Conservation (phyloP, 2,113 vertebrate genomes). For the Cyrtonyx montezumae region DNA sequence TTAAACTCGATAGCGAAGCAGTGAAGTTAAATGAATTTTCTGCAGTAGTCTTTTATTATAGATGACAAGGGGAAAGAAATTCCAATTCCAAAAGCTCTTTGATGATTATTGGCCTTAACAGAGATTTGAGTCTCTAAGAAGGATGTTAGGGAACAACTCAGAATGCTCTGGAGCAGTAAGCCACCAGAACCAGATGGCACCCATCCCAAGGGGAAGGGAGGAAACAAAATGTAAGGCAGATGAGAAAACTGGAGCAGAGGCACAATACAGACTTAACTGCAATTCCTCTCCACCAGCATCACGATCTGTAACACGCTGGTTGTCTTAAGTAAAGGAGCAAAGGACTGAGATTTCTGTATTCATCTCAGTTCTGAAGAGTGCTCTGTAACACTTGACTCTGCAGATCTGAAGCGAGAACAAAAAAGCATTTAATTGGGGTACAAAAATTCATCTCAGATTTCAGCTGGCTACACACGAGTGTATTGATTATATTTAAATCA, state of each 20-base stretch:
- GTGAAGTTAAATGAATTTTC: conserved; percentile 15
- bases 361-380: not conserved
- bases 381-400: not conserved
- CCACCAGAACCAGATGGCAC: not conserved
- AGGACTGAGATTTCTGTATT: not conserved
- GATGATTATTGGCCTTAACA: not conserved
- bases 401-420: not conserved
- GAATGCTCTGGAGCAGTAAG: not conserved
- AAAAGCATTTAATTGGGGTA: not conserved
- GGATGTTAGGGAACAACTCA: not conserved
- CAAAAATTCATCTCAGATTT: not conserved
- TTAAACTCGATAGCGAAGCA: not conserved
- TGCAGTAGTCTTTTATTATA: not conserved
- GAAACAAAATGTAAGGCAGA: not conserved
- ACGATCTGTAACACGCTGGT: not conserved
- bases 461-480: not conserved
- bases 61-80: not conserved
- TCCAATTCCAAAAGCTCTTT: conserved; percentile 7
- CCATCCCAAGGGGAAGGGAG: not conserved
- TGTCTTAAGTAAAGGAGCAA: not conserved
- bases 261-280: not conserved
- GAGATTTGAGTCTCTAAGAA: not conserved
- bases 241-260: not conserved
- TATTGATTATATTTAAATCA: not conserved
- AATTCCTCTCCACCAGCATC: no score